Base-by-base conservation (phyloP, 2,797 vertebrate species). In the Lophius americanus region DNA sequence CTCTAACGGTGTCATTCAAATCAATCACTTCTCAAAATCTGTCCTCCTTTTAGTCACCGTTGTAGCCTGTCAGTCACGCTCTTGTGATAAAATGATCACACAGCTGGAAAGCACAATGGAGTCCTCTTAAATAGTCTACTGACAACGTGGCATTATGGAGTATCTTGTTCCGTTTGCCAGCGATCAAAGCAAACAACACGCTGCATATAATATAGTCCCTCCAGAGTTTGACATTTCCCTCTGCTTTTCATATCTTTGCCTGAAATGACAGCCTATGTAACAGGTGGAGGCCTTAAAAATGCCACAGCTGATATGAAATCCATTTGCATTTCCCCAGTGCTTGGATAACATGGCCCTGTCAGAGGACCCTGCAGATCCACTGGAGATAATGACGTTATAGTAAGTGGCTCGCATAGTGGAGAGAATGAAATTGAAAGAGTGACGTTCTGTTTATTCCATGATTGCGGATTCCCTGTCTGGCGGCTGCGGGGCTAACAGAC, bases 231-330 rank as follows among this genome's bases (percentile, higher is more conserved):
- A 94, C 92, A 95, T 95, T 94, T 95, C 86, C 84, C 79, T 88
- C 82, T 78, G 86, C 92, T 92, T 94, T 92, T 93, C 92, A 91
- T 93, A 91, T 92, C 90, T 86, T 69, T 83, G 83, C 82, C 85
- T 87, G 83, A 93, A 93, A 92, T 91, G 93, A 92, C 92, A 93
- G 92, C 87, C 86, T 76, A 78, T 87, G 90, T 91, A 92, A 92
- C 86, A 84, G 84, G 91, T 83, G 78, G 85, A 85, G 84, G 81
- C 85, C 87, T 88, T 92, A 93, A 93, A 94, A 93, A 94, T 94
- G 93, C 90, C 94, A 94, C 79, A 83, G 92, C 89, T 91, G 91
- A 94, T 94, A 92, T 91, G 83, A 92, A 94, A 94, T 94, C 94
- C 94, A 94, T 94, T 94, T 94, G 94, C 93, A 94, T 95, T 93